phyloP scores from a whole-genome alignment of 2,797 vertebrate species.

The Graptemys geographica region DNA sequence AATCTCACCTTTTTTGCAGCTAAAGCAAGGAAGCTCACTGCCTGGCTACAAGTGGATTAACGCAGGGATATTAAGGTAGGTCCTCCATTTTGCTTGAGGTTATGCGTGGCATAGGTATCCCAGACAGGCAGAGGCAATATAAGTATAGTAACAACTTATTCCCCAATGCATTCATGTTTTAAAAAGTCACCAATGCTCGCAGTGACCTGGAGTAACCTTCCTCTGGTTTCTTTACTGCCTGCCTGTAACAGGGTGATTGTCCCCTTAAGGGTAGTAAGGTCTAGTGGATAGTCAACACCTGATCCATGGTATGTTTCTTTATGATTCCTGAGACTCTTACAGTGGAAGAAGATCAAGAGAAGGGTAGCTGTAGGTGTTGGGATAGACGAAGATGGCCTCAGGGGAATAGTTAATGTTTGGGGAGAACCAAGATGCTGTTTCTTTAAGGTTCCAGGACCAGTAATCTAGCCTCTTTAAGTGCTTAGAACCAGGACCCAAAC shows the following conservation, averaged over 20 bases:
- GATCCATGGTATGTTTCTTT: not conserved
- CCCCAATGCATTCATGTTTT: not conserved
- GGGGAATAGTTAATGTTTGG: not conserved
- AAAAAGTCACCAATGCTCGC: not conserved
- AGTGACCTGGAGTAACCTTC: not conserved
- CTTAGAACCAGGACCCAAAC: not conserved
- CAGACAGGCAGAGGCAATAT: not conserved
- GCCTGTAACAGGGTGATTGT: not conserved
- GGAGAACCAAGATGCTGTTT: not conserved
- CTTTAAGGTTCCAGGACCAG: not conserved
- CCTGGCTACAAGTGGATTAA: not conserved
- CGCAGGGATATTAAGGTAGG: not conserved
- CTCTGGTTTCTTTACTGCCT: not conserved
- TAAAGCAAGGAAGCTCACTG: not conserved
- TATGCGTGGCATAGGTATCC: not conserved
- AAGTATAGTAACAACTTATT: not conserved
- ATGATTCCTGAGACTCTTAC: not conserved
- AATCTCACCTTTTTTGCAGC: not conserved
- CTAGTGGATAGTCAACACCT: not conserved
- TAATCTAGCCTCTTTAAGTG: not conserved
- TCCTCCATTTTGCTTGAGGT: not conserved
- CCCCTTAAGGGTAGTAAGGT: not conserved
- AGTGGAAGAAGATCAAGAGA: not conserved
- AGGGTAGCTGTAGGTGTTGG: not conserved
- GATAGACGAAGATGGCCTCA: not conserved